These are phyloP conservation scores for Drosophila watanabei DNA, from an alignment of 1,140 invertebrate species.

Conservation along the genomic window DNA sequence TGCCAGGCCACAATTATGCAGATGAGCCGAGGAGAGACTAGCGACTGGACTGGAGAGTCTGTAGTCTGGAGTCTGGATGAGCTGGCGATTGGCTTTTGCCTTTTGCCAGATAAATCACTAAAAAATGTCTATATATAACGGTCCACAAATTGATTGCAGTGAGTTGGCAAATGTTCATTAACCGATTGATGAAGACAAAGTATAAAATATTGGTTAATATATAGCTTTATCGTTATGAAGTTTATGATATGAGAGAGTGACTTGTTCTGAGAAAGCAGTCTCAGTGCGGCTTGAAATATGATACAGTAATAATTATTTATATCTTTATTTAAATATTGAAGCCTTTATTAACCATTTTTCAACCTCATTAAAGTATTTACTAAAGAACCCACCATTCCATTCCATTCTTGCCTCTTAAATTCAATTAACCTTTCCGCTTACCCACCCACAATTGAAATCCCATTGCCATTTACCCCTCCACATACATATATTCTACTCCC, in stretches of 20 bases:
- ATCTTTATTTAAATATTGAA: neutral
- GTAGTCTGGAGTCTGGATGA: conserved; percentile 12
- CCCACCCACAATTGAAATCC: conserved; percentile 22
- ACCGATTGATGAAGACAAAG: conserved; percentile 34
- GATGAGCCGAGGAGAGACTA: conserved; percentile 38
- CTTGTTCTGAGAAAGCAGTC: neutral
- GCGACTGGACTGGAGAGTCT: neutral
- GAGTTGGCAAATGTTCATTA: conserved; percentile 37
- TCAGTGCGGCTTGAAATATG: neutral
- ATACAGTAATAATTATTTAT: neutral
- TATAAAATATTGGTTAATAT: conserved; percentile 3
- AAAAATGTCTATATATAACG: conserved; percentile 52
- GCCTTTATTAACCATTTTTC: no score
- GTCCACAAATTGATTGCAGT: conserved; percentile 32
- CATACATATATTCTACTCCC: conserved; percentile 8
- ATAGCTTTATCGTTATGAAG: neutral
- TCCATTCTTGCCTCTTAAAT: conserved; percentile 9
- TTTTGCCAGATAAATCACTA: conserved; percentile 44
- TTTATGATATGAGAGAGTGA: neutral
- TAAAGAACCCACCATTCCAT: neutral
- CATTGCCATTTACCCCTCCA: conserved; percentile 22
- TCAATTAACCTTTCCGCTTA: conserved; percentile 41
- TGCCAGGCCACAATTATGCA: conserved; percentile 77
- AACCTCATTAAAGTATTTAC: neutral
- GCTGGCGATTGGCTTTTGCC: conserved; percentile 42